phyloP scores from a whole-genome alignment of 2,797 vertebrate genomes.

The Xenopus petersii region DNA sequence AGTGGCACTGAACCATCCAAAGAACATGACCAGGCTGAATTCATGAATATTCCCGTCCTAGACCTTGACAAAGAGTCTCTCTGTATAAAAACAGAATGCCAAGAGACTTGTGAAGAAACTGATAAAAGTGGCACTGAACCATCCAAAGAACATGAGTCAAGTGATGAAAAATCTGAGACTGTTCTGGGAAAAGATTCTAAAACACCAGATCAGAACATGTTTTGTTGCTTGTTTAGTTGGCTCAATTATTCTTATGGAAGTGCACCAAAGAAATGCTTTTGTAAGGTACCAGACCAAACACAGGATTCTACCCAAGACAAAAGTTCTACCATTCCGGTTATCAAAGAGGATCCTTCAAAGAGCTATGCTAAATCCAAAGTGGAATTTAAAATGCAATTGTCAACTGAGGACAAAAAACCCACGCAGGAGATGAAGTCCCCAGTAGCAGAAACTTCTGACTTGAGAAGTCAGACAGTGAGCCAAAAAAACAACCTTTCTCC shows the following conservation, averaged over 20 bases:
- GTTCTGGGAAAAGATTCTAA: too few relatives aligned
- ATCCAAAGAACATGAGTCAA: neutral
- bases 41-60: too few relatives aligned
- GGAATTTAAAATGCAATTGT: neutral
- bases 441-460: too few relatives aligned
- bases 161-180: neutral
- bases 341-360: neutral
- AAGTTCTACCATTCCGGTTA: neutral
- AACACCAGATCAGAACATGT: conserved; percentile 10
- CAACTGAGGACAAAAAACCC: too few relatives aligned
- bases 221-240: conserved; percentile 48
- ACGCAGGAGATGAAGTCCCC: too few relatives aligned
- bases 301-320: conserved; percentile 25
- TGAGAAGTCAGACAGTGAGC: too few relatives aligned
- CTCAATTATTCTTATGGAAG: conserved; percentile 33
- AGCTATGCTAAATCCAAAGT: neutral
- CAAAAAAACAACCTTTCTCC: too few relatives aligned
- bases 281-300: conserved; percentile 17
- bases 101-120: neutral
- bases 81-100: too few relatives aligned
- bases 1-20: neutral
- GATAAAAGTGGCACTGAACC: neutral
- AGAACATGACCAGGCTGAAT: neutral
- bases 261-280: conserved; percentile 21
- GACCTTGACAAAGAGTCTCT: too few relatives aligned